Evolutionary conservation across 2,797 vertebrate species (phyloP), one percentile per base, ranked within the genome.

Genomic region (Enteromius radiatus): DNA sequence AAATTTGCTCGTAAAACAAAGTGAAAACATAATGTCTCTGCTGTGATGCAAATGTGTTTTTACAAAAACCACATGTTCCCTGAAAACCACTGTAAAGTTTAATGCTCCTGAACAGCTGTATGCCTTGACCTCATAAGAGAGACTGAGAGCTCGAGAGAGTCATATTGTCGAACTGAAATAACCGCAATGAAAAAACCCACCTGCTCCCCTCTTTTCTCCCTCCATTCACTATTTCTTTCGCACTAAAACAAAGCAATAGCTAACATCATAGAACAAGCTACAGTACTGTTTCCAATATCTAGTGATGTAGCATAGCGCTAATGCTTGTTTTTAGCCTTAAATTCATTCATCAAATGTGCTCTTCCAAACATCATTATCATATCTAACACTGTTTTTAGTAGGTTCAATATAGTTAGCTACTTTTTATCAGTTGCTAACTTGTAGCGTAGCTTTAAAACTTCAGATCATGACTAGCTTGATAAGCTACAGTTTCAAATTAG

Each of bases 121-220:
- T 54, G 67, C 31, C 1, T 1, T 81, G 81, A 85, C 69, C 84
- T 85, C 75, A 76, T 78, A 82, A 65, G 81, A 49, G 63, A 81
- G 68, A 75, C 54, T 61, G 65, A 82, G 71, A 79, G 79, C 71
- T 77, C 31, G 5, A 69, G 77, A 79, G 85, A 86, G 36, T 49
- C 14, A 17, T 71, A 71, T 41, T 26, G 23, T 75, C 28, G 21
- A 63, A 59, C 70, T 81, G 59, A 81, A 81, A 84, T 77, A 85
- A 76, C 68, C 69, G 26, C 85, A 59, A 78, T 78, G 69, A 74
- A 68, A 84, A 79, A 82, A 80, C 10, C 33, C 84, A 86, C 82
- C 84, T 84, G 86, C 80, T 82, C 61, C 67, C 78, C 74, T 74
- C 26, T 76, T 74, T 56, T 63, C 69, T 68, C 9, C 77, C 31